Base-by-base conservation (phyloP, 1,140 invertebrate species). In the Drosophila truncata region DNA sequence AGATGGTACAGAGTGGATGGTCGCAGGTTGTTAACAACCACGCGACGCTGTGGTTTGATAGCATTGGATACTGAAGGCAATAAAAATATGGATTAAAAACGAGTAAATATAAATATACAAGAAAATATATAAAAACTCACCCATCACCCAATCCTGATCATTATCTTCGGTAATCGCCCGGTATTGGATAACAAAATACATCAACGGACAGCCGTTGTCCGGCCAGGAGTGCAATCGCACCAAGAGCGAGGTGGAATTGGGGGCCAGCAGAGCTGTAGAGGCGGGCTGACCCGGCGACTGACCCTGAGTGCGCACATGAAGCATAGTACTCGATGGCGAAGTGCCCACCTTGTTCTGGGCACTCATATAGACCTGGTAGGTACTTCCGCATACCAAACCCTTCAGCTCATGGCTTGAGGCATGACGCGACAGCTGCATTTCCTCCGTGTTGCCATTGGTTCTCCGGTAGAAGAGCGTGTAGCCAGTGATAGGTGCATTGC, bases 1-100 rank as follows among this genome's bases (percentile, higher is more conserved):
- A 98, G 94, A 33, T 95, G 94, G 80, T 98, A 98, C 69, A 96
- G 95, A 0, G 96, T 96, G n/a, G 96, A 96, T 0, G 97, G 96
- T n/a, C 94, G 94, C 39, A 98, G 93, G 61, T 97, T 96, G 27
- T 95, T 94, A 23, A 96, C 95, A 1, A 94, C 94, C 65, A 95
- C 95, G 49, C 95, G 93, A 41, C 95, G 90, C 85, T 96, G 95
- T 55, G 95, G 95, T 81, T 96, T 96, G 2, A 96, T 92, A 9
- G 94, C 95, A 88, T 96, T 96, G 0, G 96, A 96, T 3, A 50
- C 49, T 50, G 10, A 4, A 33, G 33, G 33, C 33, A 33, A 10
- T 3, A 29, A 29, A 29, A 29, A 6, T 29, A 6, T 7, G 29
- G 29, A 8, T 29, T 27, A 5, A 27, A 27, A 27, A 27, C 5